A percentile compares a stretch with the other conserved stretches of the same genome.
phyloP scores from a whole-genome alignment of 2,113 vertebrate species.

The Equus przewalskii region DNA sequence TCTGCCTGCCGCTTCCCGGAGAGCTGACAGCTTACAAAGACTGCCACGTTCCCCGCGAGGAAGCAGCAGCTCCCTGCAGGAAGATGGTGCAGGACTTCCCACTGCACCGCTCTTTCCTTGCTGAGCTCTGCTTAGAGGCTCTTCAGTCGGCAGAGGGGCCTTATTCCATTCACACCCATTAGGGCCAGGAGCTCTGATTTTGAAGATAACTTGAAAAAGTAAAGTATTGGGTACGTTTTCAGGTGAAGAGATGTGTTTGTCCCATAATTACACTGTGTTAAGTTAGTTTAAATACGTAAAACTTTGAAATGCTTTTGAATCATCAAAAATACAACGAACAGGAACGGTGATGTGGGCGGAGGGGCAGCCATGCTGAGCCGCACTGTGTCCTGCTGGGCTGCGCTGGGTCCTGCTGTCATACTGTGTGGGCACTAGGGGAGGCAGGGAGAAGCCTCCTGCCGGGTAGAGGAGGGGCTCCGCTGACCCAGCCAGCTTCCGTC shows the following conservation, averaged over 20 bases:
- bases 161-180: background rate
- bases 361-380: no score
- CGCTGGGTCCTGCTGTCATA: background rate
- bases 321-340: background rate
- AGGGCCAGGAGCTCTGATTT: background rate
- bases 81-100: background rate
- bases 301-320: background rate
- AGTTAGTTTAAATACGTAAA: background rate
- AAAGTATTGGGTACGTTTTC: background rate
- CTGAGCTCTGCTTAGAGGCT: background rate
- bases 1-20: background rate
- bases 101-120: background rate
- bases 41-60: no score
- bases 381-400: no score
- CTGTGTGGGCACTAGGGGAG: no score
- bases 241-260: background rate
- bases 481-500: background rate
- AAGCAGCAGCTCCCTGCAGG: background rate
- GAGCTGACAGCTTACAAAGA: background rate
- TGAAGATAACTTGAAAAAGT: background rate
- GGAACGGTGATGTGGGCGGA: no score
- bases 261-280: background rate
- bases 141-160: background rate
- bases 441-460: background rate
- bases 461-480: background rate